Base-by-base conservation (phyloP, 2,113 vertebrate species). In the Nematolebias whitei region DNA sequence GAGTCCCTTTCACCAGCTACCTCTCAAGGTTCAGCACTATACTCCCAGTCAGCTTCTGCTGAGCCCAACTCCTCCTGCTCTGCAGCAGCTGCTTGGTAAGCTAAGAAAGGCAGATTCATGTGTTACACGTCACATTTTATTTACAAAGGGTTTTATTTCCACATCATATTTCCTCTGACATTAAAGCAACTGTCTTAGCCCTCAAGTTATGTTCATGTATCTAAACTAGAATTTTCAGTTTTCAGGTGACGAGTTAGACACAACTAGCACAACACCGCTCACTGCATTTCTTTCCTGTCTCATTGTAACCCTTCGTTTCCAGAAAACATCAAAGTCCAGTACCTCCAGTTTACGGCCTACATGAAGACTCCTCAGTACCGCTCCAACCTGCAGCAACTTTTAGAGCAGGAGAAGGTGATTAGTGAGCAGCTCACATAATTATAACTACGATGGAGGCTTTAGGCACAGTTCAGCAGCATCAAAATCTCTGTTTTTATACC, bases 291-390 rank as follows among this genome's bases (percentile, higher is more conserved):
- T 26, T 57, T 2, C 0, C 53, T 26, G 18, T n/a, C 12, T 44
- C 3, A 47, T 39, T 51, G 55, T 2, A 52, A 56, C 74, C 0
- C 9, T 15, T 22, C 2, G 45, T 52, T 54, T 71, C 15, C 90
- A 99, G 98, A 99, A 84, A 98, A 96, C 60, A 93, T 98, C 77
- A 98, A 95, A 93, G 91, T 98, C 53, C 97, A 99, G 72, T 99
- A 99, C 86, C 80, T 99, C 85, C 97, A 99, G 91, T 98, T 99
- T 80, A 93, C 98, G 95, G 89, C 94, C 0, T 93, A 98, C 81
- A 99, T 98, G 84, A 98, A 98, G 91, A 99, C 95, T 5, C 95
- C 96, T 67, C 96, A 98, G 83, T 99, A 99, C 80, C 95, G 94
- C 76, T 93, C 94, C 68, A 96, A 91, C 78, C 88, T 99, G 66